phyloP scores from a whole-genome alignment of 2,888 invertebrate species.

The Drosophila nigritarsus region DNA sequence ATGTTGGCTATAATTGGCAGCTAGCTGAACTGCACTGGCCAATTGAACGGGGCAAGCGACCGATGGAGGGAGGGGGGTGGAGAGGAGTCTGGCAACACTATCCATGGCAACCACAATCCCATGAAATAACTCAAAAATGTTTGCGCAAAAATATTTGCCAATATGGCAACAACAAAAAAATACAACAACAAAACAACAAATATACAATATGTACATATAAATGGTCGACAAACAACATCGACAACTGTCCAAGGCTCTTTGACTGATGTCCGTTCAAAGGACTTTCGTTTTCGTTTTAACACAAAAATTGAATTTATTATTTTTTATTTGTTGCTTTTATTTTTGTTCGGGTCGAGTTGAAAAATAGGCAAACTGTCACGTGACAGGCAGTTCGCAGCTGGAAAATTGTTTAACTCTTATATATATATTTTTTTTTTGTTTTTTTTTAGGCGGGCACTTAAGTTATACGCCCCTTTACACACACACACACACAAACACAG shows the following conservation, averaged over 20 bases:
- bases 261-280: constrained; percentile 62
- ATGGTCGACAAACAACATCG: neutral
- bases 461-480: constrained; percentile 57
- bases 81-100: neutral
- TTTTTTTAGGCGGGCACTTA: constrained; percentile 41
- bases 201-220: neutral
- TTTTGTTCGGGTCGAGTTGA: constrained; percentile 51
- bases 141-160: constrained; percentile 57
- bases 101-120: constrained; percentile 9
- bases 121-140: constrained; percentile 51
- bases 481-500: too few relatives aligned
- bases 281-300: constrained; percentile 35
- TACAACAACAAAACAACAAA: constrained; percentile 3
- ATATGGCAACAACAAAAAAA: constrained; percentile 26
- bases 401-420: constrained; percentile 50
- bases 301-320: constrained; percentile 67
- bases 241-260: constrained; percentile 32
- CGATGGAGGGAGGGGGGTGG: neutral
- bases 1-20: constrained; percentile 78
- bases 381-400: constrained; percentile 48
- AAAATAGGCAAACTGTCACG: constrained; percentile 75
- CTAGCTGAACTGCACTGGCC: constrained; percentile 41
- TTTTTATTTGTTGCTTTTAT: constrained; percentile 7
- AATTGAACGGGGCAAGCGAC: neutral
- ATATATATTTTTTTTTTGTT: neutral